Evolutionary conservation across 2,113 vertebrate species (phyloP).

Genomic region (Serilophus lunatus): DNA sequence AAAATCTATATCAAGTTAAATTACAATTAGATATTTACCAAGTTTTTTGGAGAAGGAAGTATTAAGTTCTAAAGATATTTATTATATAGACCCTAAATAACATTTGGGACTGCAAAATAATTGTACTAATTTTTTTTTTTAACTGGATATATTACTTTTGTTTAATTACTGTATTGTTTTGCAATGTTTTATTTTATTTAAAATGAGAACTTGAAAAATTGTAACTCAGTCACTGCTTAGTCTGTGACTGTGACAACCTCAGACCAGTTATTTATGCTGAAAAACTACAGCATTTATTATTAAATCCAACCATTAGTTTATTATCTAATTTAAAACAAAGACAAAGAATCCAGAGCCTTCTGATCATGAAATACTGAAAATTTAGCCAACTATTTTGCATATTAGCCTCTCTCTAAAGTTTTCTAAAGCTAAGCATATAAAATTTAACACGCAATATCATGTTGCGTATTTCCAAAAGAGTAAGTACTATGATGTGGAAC

Average conservation of each 20-base stretch:
- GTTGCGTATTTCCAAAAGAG: neutral
- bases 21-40: conserved; percentile 17
- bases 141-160: neutral
- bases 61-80: neutral
- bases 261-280: neutral
- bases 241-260: neutral
- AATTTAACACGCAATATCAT: neutral
- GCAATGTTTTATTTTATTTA: neutral
- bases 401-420: neutral
- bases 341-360: neutral
- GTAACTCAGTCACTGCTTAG: neutral
- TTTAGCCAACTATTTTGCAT: neutral
- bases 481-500: neutral
- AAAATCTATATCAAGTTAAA: conserved; percentile 9
- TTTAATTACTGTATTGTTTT: neutral
- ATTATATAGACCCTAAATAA: neutral
- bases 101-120: neutral
- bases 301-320: neutral
- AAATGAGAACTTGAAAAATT: neutral
- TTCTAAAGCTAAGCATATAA: neutral
- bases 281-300: neutral
- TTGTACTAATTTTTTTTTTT: neutral
- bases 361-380: neutral
- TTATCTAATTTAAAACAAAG: neutral
- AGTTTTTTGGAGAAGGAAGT: neutral